Evolutionary conservation across 92 coral and sea anemone genomes (phyloP).

Genomic region (Parazoanthus swiftii): DNA sequence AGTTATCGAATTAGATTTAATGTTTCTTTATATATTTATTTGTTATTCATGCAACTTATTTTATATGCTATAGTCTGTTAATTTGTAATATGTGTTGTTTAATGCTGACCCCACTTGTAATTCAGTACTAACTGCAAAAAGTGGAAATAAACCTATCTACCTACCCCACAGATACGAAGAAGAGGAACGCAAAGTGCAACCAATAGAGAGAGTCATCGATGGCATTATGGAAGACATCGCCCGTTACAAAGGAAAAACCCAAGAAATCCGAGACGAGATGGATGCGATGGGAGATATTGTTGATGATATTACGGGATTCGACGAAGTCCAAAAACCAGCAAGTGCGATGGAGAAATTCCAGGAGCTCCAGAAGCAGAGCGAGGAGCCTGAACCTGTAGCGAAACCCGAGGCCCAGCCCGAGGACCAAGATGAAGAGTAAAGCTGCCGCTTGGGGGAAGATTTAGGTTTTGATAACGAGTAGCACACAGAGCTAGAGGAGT

Average conservation of each 20-base stretch:
- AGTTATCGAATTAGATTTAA: no score
- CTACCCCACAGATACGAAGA: slow-evolving; percentile 64
- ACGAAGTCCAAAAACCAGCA: slow-evolving; percentile 40
- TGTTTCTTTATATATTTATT: no score
- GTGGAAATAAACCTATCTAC: no score
- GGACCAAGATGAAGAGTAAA: slow-evolving; percentile 25
- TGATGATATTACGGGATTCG: slow-evolving; percentile 58
- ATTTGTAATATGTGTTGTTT: no score
- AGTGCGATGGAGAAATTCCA: slow-evolving; percentile 58
- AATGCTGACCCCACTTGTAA: no score
- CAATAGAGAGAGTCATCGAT: slow-evolving; percentile 61
- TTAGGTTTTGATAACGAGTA: not conserved
- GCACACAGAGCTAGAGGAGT: not conserved
- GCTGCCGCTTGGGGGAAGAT: not conserved
- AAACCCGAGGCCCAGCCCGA: not conserved
- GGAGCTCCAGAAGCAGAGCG: slow-evolving; percentile 32
- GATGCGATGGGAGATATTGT: slow-evolving; percentile 71
- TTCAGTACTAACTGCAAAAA: no score
- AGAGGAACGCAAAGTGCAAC: slow-evolving; percentile 76
- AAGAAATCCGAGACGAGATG: slow-evolving; percentile 58
- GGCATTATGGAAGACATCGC: slow-evolving; percentile 63
- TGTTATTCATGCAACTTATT: no score
- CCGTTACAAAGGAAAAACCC: slow-evolving; percentile 34
- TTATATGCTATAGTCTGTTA: no score
- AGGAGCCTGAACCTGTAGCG: slow-evolving; percentile 23